phyloP scores from a whole-genome alignment of 2,888 invertebrate genomes.

The Chrysotoxum bicinctum region DNA sequence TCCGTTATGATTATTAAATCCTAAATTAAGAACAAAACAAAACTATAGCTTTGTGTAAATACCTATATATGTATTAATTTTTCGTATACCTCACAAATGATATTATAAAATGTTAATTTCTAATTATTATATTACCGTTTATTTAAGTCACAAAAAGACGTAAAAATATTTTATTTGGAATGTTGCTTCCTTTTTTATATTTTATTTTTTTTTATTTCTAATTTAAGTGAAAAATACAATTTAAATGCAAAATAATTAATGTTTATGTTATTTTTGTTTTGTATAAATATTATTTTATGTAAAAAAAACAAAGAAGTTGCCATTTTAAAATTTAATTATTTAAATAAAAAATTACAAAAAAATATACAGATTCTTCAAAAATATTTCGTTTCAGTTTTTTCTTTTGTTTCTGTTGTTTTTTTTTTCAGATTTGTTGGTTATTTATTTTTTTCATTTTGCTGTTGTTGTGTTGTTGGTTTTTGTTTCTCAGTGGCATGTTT shows the following conservation, averaged over 20 bases:
- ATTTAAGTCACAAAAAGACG: constrained; percentile 66
- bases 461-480: constrained; percentile 17
- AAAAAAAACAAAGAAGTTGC: constrained; percentile 54
- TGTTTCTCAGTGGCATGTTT: constrained; percentile 29
- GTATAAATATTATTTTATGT: constrained; percentile 56
- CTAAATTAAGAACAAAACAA: constrained; percentile 48
- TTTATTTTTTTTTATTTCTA: background rate
- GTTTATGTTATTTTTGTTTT: constrained; percentile 65
- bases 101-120: constrained; percentile 58
- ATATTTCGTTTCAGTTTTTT: constrained; percentile 54
- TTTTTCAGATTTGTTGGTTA: constrained; percentile 50
- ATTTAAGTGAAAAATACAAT: constrained; percentile 38
- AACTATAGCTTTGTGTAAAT: constrained; percentile 34
- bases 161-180: constrained; percentile 59
- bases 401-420: constrained; percentile 36
- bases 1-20: constrained; percentile 15
- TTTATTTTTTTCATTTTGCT: constrained; percentile 16
- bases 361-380: constrained; percentile 64
- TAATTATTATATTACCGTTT: constrained; percentile 28
- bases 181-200: constrained; percentile 43
- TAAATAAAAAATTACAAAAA: constrained; percentile 33
- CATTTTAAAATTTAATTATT: constrained; percentile 57
- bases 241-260: constrained; percentile 64
- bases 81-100: constrained; percentile 26
- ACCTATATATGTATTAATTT: constrained; percentile 41